phyloP scores from a whole-genome alignment of 2,888 invertebrate species.

The Diarsia dahlii region DNA sequence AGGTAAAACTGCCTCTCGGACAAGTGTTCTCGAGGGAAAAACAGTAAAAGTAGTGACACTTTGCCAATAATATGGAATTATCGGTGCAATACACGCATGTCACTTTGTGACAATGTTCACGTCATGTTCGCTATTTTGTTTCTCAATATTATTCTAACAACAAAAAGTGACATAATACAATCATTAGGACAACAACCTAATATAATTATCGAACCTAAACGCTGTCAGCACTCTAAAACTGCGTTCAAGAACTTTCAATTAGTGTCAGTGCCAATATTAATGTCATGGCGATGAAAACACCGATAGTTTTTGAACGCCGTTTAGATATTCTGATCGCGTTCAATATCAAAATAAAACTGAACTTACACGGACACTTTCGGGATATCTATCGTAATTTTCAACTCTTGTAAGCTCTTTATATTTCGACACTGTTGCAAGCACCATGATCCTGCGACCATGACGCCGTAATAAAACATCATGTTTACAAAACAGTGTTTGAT shows the following conservation, averaged over 20 bases:
- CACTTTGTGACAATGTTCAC: background rate
- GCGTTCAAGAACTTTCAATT: background rate
- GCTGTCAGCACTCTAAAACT: background rate
- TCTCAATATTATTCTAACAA: background rate
- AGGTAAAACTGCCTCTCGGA: slow-evolving; percentile 14
- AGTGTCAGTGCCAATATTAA: background rate
- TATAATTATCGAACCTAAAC: background rate
- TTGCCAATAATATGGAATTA: slow-evolving; percentile 39
- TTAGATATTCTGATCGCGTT: background rate
- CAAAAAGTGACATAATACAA: background rate
- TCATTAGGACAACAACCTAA: background rate
- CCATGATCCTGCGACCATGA: background rate
- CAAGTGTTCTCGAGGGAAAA: slow-evolving; percentile 6
- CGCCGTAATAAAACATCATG: too few relatives aligned
- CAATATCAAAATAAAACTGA: background rate
- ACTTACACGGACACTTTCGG: too few relatives aligned
- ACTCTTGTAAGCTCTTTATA: background rate
- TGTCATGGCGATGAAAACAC: background rate
- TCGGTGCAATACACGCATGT: background rate
- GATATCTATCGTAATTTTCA: background rate
- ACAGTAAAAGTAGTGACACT: slow-evolving; percentile 11
- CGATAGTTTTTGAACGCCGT: too few relatives aligned
- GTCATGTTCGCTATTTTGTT: background rate
- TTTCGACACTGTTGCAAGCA: background rate
- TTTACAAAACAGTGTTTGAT: background rate